Conservation (phyloP, 2,888 invertebrate genomes). For the Drosophila macrospina region DNA sequence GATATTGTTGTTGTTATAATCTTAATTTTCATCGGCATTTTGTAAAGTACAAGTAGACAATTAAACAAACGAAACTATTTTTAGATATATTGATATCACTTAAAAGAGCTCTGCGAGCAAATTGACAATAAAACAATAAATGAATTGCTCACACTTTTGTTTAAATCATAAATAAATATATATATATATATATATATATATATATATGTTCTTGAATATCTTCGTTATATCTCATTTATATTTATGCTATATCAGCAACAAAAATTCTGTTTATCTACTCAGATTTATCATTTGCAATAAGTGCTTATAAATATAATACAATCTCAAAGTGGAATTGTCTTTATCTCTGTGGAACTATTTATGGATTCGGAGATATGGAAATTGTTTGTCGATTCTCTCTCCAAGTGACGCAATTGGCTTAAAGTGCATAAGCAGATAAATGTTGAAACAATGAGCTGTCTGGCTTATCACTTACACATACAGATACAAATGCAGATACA, state of each 20-base stretch:
- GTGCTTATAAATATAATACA: background rate
- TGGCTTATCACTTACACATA: constrained; percentile 40
- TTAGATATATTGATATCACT: constrained; percentile 9
- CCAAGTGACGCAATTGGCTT: constrained; percentile 26
- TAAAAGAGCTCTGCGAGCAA: constrained; percentile 13
- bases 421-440: constrained; percentile 33
- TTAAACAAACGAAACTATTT: constrained; percentile 6
- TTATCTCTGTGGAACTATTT: constrained; percentile 5
- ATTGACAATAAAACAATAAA: constrained; percentile 13
- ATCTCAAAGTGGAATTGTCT: background rate
- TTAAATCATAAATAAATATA: background rate
- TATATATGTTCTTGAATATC: background rate
- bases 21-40: constrained; percentile 13
- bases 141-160: background rate
- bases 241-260: background rate
- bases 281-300: no score
- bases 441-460: constrained; percentile 18
- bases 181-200: background rate
- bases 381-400: background rate
- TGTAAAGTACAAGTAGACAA: constrained; percentile 4
- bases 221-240: background rate
- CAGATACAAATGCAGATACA: constrained; percentile 1
- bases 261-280: no score
- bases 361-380: background rate
- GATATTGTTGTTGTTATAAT: constrained; percentile 5